A percentile compares a stretch with the other conserved stretches of the same genome.
Evolutionary conservation across 1,140 invertebrate species (phyloP).

Genomic region (Cyphomyrmex costatus): DNA sequence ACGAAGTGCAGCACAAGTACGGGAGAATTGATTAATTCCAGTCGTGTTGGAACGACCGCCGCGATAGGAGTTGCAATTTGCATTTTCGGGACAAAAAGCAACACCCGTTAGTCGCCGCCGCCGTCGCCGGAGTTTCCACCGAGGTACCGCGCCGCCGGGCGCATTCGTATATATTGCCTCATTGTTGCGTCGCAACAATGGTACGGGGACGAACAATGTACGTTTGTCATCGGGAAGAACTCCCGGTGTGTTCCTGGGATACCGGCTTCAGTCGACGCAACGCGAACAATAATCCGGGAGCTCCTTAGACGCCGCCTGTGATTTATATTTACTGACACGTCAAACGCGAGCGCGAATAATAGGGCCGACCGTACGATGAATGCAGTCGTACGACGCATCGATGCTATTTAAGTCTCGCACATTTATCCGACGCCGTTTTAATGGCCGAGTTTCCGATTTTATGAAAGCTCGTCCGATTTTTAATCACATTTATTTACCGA

Average conservation of each 20-base stretch:
- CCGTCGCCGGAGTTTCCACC: slow-evolving; percentile 55
- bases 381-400: not conserved
- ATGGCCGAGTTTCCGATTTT: not conserved
- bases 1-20: slow-evolving; percentile 11
- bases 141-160: slow-evolving; percentile 28
- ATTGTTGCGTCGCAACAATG: slow-evolving; percentile 68
- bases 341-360: slow-evolving; percentile 60
- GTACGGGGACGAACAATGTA: slow-evolving; percentile 56
- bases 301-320: slow-evolving; percentile 54
- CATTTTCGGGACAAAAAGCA: slow-evolving; percentile 62
- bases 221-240: slow-evolving; percentile 65
- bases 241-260: slow-evolving; percentile 28
- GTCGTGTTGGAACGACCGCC: slow-evolving; percentile 34
- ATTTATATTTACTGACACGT: slow-evolving; percentile 60
- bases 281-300: slow-evolving; percentile 62
- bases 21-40: slow-evolving; percentile 54
- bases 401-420: slow-evolving; percentile 10
- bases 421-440: slow-evolving; percentile 16
- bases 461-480: slow-evolving; percentile 15
- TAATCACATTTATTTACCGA: not conserved
- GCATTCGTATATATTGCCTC: slow-evolving; percentile 59
- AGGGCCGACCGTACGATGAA: slow-evolving; percentile 23
- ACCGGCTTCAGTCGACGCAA: slow-evolving; percentile 22
- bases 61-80: slow-evolving; percentile 48
- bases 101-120: slow-evolving; percentile 38